phyloP scores from a whole-genome alignment of 2,888 invertebrate genomes.

The Clanis bilineata region DNA sequence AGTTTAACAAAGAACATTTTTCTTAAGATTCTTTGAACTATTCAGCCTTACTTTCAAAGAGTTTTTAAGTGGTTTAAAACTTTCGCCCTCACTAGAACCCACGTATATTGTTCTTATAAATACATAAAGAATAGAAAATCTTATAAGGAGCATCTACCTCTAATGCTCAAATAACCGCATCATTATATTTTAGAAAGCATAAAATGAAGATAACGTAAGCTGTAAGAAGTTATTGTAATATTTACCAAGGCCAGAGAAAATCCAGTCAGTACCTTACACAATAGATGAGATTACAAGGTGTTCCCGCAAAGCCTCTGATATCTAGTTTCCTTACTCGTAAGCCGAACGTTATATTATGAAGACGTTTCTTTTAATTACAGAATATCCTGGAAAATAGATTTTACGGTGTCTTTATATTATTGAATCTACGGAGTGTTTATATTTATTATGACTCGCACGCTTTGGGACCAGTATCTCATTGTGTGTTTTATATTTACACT shows the following conservation, averaged over 20 bases:
- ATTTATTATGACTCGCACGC: too few species aligned
- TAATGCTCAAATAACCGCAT: neutral
- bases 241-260: conserved; percentile 1
- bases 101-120: neutral
- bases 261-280: neutral
- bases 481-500: too few species aligned
- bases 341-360: neutral
- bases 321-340: conserved; percentile 4
- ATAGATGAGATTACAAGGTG: conserved; percentile 2
- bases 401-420: too few species aligned
- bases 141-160: neutral
- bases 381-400: too few species aligned
- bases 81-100: neutral
- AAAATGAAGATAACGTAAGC: neutral
- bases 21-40: neutral
- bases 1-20: neutral
- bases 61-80: conserved; percentile 1
- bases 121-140: neutral
- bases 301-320: neutral
- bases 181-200: neutral
- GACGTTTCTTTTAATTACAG: neutral
- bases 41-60: neutral
- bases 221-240: neutral
- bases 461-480: too few species aligned
- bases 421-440: too few species aligned